phyloP scores from a whole-genome alignment of 30 jellyfish, hydroid and myxozoan species.

The Aurelia aurita region DNA sequence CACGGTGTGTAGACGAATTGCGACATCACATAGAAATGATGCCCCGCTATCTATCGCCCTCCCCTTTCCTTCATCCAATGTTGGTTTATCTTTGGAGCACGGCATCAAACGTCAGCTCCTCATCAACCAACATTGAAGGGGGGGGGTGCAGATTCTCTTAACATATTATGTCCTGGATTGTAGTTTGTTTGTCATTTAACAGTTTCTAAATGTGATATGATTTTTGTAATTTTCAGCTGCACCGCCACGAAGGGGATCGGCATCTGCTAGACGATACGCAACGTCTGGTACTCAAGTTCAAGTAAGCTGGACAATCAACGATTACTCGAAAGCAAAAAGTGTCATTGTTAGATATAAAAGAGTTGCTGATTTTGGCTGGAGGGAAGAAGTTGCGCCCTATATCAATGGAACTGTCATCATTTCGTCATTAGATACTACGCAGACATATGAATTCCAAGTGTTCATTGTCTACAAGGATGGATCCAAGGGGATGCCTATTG shows the following conservation, averaged over 20 bases:
- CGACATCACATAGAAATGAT: too few species aligned
- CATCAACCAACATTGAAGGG: too few species aligned
- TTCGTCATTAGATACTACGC: slow-evolving; percentile 49
- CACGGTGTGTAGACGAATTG: too few species aligned
- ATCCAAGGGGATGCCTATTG: slow-evolving; percentile 79
- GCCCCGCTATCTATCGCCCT: too few species aligned
- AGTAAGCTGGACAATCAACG: slow-evolving; percentile 62
- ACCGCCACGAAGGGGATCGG: slow-evolving; percentile 54
- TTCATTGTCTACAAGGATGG: slow-evolving; percentile 72
- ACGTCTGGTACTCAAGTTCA: slow-evolving; percentile 65
- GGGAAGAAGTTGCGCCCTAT: slow-evolving; percentile 18
- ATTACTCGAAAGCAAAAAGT: slow-evolving; percentile 43
- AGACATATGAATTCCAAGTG: slow-evolving; percentile 79
- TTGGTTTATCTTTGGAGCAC: too few species aligned
- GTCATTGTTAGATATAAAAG: slow-evolving; percentile 63
- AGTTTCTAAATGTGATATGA: too few species aligned
- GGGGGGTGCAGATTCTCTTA: too few species aligned
- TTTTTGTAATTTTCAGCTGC: slow-evolving; percentile 4
- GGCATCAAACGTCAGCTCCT: too few species aligned
- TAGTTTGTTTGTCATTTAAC: too few species aligned
- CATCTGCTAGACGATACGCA: slow-evolving; percentile 57
- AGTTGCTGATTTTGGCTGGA: slow-evolving; percentile 61
- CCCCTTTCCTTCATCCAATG: too few species aligned
- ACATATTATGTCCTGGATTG: too few species aligned
- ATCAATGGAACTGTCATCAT: slow-evolving; percentile 56